These are phyloP conservation scores for Drosophila lacteicornis DNA, from an alignment of 1,140 invertebrate species.

Conservation along the genomic window DNA sequence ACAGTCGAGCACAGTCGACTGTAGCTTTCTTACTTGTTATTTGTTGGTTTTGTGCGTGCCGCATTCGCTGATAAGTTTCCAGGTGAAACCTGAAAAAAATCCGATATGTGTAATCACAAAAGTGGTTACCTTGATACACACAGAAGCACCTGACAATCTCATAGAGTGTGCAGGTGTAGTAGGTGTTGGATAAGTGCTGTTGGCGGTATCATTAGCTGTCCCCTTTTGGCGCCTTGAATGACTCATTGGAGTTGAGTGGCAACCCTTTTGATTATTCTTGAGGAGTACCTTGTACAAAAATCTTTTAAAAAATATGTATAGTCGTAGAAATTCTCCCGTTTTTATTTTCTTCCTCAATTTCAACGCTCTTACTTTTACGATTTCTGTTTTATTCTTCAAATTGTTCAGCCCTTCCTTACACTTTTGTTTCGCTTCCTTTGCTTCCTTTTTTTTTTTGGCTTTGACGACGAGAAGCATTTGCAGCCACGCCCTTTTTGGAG, in stretches of 20 bases:
- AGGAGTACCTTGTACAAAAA: too few relatives aligned
- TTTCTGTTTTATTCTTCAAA: constrained; percentile 7
- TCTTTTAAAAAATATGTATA: too few relatives aligned
- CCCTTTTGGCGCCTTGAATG: constrained; percentile 2
- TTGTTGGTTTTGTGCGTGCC: constrained; percentile 21
- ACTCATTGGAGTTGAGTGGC: constrained; percentile 5
- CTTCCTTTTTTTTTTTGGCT: constrained; percentile 15
- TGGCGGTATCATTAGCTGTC: background rate
- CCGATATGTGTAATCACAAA: constrained; percentile 31
- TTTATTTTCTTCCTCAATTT: background rate
- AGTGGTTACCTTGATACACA: constrained; percentile 34
- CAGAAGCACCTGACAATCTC: constrained; percentile 28
- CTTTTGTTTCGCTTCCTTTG: background rate
- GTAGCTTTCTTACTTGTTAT: background rate
- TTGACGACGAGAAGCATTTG: constrained; percentile 46
- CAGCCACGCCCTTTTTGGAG: constrained; percentile 65
- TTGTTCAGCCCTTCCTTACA: background rate
- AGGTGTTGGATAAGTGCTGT: too few relatives aligned
- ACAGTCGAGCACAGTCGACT: too few relatives aligned
- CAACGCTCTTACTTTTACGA: constrained; percentile 3
- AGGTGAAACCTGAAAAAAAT: constrained; percentile 18
- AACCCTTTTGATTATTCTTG: too few relatives aligned
- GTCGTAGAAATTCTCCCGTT: too few relatives aligned
- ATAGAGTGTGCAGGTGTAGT: background rate
- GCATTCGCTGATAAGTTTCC: constrained; percentile 26